phyloP scores from a whole-genome alignment of 2,797 vertebrate genomes.

The Podarcis lilfordi region DNA sequence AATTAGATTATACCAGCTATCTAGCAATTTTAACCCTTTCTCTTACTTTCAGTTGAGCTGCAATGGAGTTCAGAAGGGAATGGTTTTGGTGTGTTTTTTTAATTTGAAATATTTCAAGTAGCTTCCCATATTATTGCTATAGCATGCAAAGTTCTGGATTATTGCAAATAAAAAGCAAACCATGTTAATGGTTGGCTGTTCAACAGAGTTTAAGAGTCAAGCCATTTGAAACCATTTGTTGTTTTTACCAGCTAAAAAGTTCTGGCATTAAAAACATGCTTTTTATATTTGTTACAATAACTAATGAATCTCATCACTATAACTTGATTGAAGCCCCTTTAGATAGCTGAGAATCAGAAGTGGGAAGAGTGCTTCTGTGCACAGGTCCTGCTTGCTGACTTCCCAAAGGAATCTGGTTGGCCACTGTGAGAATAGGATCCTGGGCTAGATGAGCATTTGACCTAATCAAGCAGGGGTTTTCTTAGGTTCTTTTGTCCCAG shows the following conservation, averaged over 20 bases:
- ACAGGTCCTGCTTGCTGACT: neutral
- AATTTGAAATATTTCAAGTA: neutral
- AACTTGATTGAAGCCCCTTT: neutral
- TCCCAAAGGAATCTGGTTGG: neutral
- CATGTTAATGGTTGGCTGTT: neutral
- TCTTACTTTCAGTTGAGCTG: neutral
- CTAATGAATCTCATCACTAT: conserved; percentile 15
- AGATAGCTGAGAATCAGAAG: too few species aligned
- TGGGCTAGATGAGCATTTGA: neutral
- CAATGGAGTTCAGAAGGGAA: neutral
- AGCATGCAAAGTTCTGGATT: neutral
- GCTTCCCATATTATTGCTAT: neutral
- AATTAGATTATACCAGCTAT: neutral
- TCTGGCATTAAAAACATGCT: neutral
- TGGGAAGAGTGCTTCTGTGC: neutral
- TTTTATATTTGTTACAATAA: conserved; percentile 22
- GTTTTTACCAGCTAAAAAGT: neutral
- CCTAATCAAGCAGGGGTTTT: too few species aligned
- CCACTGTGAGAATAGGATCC: neutral
- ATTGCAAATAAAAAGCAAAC: neutral
- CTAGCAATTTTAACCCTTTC: neutral
- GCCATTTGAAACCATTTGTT: neutral
- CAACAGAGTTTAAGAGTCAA: neutral
- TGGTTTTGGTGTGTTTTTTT: neutral
- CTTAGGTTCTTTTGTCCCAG: too few species aligned